A percentile compares a stretch with the other conserved stretches of the same genome.
Evolutionary conservation across 2,797 vertebrate genomes (phyloP).

Genomic region (Diplodus sargus): DNA sequence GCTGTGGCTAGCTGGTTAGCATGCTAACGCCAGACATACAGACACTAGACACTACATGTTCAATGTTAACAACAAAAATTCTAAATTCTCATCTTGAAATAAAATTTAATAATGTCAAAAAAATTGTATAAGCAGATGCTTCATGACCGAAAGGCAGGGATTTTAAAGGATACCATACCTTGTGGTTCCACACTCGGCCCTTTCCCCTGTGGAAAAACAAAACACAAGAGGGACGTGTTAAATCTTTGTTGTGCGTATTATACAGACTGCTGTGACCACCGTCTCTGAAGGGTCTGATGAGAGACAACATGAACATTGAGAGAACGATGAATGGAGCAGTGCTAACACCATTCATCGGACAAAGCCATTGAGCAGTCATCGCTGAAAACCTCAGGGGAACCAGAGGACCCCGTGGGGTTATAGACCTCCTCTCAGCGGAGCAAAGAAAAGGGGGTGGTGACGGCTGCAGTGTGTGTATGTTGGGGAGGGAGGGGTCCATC

Average conservation of each 20-base stretch:
- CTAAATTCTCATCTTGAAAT: not conserved
- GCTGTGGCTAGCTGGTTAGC: no score
- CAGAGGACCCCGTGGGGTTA: conserved; percentile 62
- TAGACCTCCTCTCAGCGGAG: conserved; percentile 49
- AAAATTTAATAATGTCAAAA: conserved; percentile 7
- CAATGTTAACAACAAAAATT: no score
- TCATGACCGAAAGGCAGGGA: conserved; percentile 16
- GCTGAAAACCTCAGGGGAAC: conserved; percentile 71
- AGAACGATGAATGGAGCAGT: conserved; percentile 75
- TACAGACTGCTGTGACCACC: conserved; percentile 51
- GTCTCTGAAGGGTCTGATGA: conserved; percentile 63
- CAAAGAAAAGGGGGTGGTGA: conserved; percentile 47
- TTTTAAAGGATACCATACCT: conserved; percentile 86
- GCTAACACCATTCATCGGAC: conserved; percentile 68
- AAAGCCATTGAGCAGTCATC: conserved; percentile 72
- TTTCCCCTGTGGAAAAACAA: conserved; percentile 89
- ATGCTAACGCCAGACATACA: no score
- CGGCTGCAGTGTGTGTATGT: conserved; percentile 53
- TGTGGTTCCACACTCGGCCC: conserved; percentile 96
- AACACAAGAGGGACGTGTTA: conserved; percentile 63
- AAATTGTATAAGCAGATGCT: conserved; percentile 17
- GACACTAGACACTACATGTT: no score
- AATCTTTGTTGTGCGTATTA: conserved; percentile 59
- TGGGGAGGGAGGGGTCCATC: conserved; percentile 54
- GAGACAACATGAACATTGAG: conserved; percentile 74